A percentile compares a stretch with the other conserved stretches of the same genome.
phyloP scores from a whole-genome alignment of 1,140 invertebrate genomes.

The Oncopodura yosiiana region DNA sequence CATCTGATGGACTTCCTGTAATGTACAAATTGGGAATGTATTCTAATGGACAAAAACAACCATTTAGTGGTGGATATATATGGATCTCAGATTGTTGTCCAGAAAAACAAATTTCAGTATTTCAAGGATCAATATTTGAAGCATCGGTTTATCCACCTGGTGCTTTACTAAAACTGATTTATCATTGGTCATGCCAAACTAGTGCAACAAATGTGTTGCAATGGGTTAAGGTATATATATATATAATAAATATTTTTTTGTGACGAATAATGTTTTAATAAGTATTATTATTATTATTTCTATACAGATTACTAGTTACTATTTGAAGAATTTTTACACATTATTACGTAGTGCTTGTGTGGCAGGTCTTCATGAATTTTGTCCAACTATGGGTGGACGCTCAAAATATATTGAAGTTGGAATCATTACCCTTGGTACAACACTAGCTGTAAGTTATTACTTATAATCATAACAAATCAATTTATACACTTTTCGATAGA shows the following conservation, averaged over 20 bases:
- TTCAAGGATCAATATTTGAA: constrained; percentile 75
- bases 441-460: constrained; percentile 4
- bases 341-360: constrained; percentile 67
- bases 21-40: constrained; percentile 59
- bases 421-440: constrained; percentile 74
- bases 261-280: neutral
- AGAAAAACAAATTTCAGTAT: constrained; percentile 70
- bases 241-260: constrained; percentile 27
- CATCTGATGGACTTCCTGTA: constrained; percentile 40
- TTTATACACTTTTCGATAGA: neutral
- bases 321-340: constrained; percentile 66
- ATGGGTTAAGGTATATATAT: constrained; percentile 61
- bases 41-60: constrained; percentile 69
- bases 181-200: constrained; percentile 82
- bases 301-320: constrained; percentile 49
- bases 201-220: constrained; percentile 74
- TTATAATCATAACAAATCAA: neutral
- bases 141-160: constrained; percentile 67
- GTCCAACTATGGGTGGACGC: constrained; percentile 56
- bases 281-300: neutral
- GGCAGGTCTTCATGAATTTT: constrained; percentile 62
- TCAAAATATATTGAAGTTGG: constrained; percentile 61
- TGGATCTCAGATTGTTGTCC: constrained; percentile 79
- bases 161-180: constrained; percentile 68
- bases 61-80: constrained; percentile 75